Conservation (phyloP, 1,140 invertebrate genomes). For the Drosophila saltans region DNA sequence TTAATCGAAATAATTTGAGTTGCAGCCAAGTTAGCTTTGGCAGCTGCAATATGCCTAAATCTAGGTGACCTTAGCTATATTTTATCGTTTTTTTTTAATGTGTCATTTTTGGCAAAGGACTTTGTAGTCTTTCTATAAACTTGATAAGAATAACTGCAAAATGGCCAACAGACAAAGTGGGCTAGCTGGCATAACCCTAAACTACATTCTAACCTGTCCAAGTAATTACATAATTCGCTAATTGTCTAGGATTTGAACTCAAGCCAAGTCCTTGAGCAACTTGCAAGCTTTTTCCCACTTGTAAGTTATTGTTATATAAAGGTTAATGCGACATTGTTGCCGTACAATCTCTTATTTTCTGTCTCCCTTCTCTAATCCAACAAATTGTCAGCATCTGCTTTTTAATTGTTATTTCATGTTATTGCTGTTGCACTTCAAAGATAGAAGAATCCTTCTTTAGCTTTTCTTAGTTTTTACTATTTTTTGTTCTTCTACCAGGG, state of each 20-base stretch:
- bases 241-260: conserved; percentile 45
- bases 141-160: neutral
- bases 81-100: neutral
- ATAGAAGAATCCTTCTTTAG: neutral
- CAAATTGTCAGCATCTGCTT: conserved; percentile 63
- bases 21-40: too few species aligned
- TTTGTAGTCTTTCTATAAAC: neutral
- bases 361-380: conserved; percentile 43
- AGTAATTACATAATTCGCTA: conserved; percentile 52
- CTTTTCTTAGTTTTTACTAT: neutral
- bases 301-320: conserved; percentile 46
- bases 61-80: too few species aligned
- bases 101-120: neutral
- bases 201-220: conserved; percentile 19
- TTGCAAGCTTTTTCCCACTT: conserved; percentile 45
- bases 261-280: conserved; percentile 34
- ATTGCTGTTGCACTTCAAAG: conserved; percentile 71
- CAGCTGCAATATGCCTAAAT: too few species aligned
- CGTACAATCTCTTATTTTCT: neutral
- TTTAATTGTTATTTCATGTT: conserved; percentile 79
- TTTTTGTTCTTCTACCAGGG: conserved; percentile 31
- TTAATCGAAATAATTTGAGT: too few species aligned
- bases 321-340: conserved; percentile 54
- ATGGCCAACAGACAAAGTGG: neutral
- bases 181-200: neutral